Base-by-base conservation (phyloP, 2,113 vertebrate genomes). In the Scartelaos histophorus region DNA sequence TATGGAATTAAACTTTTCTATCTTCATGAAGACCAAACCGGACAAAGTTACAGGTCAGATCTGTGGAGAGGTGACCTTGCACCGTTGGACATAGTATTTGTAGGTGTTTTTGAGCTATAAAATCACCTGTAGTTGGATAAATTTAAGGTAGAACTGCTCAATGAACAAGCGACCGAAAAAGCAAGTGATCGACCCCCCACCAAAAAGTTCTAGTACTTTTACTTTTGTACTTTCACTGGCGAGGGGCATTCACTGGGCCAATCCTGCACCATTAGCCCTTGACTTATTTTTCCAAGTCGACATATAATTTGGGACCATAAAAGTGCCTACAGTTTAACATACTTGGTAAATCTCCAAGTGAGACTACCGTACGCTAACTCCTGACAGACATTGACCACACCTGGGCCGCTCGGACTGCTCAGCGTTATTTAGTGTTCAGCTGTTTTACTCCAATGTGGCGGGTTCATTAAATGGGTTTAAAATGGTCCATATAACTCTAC, bases 361-460 rank as follows among this genome's bases (percentile, higher is more conserved):
- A 22, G 69, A 82, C 83, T 76, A 74, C 69, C 9, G 76, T 81
- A 66, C 15, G 29, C 58, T 6, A 12, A 11, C 71, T 75, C 66
- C 74, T 83, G 85, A 87, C 84, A 82, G 88, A 69, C 69, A 43
- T 67, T 29, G 85, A 85, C 90, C 88, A 90, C 87, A 90, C 89
- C 92, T 93, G 90, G 19, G 71, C 67, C 6, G 61, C 12, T 82
- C 69, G 67, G 69, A 80, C 82, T 66, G 65, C 76, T 77, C 64
- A 17, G 22, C 19, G 11, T 83, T 76, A 86, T 88, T 87, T 85
- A 89, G 76, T 75, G 69, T 83, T 75, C 79, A 19, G 69, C 45
- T 24, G 79, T 81, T 86, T 86, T 70, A 76, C 82, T 74, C 71
- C 72, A 19, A 62, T 21, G 77, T 35, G 16, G 21, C 56, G 80